A percentile compares a stretch with the other conserved stretches of the same genome.
Conservation (phyloP, 2,797 vertebrate species). For the Aeoliscus strigatus region DNA sequence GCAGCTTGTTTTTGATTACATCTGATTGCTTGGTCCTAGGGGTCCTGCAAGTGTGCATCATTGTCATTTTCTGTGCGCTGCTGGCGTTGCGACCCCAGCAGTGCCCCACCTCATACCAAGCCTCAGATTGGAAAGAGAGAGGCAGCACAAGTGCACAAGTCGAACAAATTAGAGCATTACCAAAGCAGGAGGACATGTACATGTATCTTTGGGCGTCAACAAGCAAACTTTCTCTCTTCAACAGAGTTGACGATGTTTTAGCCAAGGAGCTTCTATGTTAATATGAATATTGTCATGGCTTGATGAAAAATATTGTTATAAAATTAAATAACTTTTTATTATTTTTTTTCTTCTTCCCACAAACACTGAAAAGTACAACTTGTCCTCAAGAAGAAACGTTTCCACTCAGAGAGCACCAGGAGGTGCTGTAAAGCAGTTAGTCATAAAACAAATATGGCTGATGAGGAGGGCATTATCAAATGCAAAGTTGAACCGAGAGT, state of each 20-base stretch:
- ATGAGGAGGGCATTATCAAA: slow-evolving; percentile 49
- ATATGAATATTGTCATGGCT: no score
- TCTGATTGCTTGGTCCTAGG: slow-evolving; percentile 66
- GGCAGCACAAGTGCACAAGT: slow-evolving; percentile 41
- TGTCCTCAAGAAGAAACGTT: slow-evolving; percentile 42
- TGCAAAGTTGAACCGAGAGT: slow-evolving; percentile 44
- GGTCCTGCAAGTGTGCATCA: slow-evolving; percentile 68
- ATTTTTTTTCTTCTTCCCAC: no score
- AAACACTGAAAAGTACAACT: no score
- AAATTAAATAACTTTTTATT: no score
- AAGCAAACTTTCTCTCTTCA: slow-evolving; percentile 17
- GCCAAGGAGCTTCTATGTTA: no score
- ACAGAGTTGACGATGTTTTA: no score
- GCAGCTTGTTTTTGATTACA: slow-evolving; percentile 76
- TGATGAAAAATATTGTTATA: no score
- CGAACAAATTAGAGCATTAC: slow-evolving; percentile 36
- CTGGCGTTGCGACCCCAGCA: slow-evolving; percentile 51
- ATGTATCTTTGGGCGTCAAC: slow-evolving; percentile 31
- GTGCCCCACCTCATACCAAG: slow-evolving; percentile 56
- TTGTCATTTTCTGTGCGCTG: slow-evolving; percentile 67
- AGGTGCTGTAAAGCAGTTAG: slow-evolving; percentile 76
- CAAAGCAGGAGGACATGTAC: slow-evolving; percentile 32
- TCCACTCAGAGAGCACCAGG: slow-evolving; percentile 63
- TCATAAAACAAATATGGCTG: slow-evolving; percentile 78
- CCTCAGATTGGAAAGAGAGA: slow-evolving; percentile 56